Conservation (phyloP, 2,113 vertebrate genomes). For the Plectropomus leopardus region DNA sequence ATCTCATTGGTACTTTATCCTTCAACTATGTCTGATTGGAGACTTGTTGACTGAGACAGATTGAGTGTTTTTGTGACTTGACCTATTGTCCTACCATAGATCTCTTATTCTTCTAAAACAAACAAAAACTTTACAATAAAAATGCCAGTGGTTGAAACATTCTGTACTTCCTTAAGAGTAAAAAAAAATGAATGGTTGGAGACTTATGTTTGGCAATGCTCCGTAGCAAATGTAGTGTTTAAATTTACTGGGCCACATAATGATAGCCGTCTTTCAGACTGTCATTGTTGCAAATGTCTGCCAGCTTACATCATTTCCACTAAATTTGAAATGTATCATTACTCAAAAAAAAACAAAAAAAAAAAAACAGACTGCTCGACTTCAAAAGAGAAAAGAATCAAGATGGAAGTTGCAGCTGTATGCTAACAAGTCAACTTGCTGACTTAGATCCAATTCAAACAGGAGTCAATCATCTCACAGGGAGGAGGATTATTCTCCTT, state of each 20-base stretch:
- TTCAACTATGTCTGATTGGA: background rate
- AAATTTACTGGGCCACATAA: slow-evolving; percentile 46
- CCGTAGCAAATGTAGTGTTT: slow-evolving; percentile 47
- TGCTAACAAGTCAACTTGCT: background rate
- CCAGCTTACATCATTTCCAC: slow-evolving; percentile 44
- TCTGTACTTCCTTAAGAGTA: background rate
- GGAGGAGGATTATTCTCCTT: background rate
- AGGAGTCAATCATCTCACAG: background rate
- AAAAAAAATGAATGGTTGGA: background rate
- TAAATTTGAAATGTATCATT: slow-evolving; percentile 41
- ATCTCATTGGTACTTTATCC: background rate
- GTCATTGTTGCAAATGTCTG: slow-evolving; percentile 45
- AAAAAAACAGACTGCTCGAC: slow-evolving; percentile 21
- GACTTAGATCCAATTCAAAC: slow-evolving; percentile 6
- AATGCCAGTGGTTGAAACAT: background rate
- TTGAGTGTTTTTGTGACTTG: background rate
- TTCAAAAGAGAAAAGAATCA: slow-evolving; percentile 16
- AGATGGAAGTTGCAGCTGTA: slow-evolving; percentile 38
- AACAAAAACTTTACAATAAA: background rate
- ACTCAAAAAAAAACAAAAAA: slow-evolving; percentile 31
- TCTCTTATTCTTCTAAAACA: background rate
- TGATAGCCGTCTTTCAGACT: slow-evolving; percentile 31
- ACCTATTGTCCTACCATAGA: background rate
- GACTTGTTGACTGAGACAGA: background rate
- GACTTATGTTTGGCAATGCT: slow-evolving; percentile 28